phyloP scores from a whole-genome alignment of 1,140 invertebrate genomes.

The Drosophila tristis region DNA sequence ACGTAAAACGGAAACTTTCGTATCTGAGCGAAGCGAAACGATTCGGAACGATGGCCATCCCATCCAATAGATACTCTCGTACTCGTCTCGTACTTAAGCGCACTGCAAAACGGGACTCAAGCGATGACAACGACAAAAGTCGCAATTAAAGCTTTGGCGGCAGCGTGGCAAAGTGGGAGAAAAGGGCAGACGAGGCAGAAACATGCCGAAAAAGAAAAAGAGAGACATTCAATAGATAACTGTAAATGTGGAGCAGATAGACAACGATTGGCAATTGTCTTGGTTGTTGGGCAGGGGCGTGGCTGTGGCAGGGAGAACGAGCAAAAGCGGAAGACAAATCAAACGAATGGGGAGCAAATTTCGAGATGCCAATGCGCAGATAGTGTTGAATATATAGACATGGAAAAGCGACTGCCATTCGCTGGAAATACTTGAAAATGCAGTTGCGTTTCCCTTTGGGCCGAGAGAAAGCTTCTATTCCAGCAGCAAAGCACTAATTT shows the following conservation, averaged over 20 bases:
- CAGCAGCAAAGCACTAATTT: no score
- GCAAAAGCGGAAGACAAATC: slow-evolving; percentile 38
- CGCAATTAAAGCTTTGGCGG: slow-evolving; percentile 49
- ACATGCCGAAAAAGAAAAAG: slow-evolving; percentile 16
- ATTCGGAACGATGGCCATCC: slow-evolving; percentile 5
- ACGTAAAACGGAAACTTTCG: slow-evolving; percentile 23
- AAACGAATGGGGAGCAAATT: slow-evolving; percentile 32
- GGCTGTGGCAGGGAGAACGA: neutral
- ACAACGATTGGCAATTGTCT: slow-evolving; percentile 32
- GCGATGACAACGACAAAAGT: slow-evolving; percentile 40
- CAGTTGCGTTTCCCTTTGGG: slow-evolving; percentile 1
- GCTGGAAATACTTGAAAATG: slow-evolving; percentile 1
- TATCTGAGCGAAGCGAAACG: slow-evolving; percentile 26
- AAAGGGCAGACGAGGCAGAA: slow-evolving; percentile 51
- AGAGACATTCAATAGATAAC: slow-evolving; percentile 64
- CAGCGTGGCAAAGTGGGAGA: slow-evolving; percentile 15
- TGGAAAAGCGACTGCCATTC: slow-evolving; percentile 16
- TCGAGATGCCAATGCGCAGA: slow-evolving; percentile 30
- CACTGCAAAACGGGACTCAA: slow-evolving; percentile 23
- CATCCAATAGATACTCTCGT: slow-evolving; percentile 17
- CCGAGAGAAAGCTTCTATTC: no score
- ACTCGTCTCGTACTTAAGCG: neutral
- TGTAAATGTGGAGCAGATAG: slow-evolving; percentile 26
- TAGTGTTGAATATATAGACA: slow-evolving; percentile 9
- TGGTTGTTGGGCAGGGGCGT: slow-evolving; percentile 19